phyloP scores from a whole-genome alignment of 2,888 invertebrate species.

The Diarsia brunnea region DNA sequence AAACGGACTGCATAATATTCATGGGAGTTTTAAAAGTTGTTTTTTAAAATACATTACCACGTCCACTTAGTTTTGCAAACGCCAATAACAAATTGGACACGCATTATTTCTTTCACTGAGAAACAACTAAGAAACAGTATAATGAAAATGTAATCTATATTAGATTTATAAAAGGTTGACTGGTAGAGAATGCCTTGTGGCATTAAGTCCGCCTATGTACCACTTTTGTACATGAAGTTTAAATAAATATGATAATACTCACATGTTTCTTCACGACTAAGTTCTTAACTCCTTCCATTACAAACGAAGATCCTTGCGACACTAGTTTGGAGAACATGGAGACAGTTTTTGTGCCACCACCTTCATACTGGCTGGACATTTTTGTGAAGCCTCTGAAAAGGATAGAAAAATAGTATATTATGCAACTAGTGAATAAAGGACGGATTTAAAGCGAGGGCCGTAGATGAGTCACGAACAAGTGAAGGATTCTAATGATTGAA shows the following conservation, averaged over 20 bases:
- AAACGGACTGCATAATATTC: not conserved
- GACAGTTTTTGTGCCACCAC: conserved; percentile 98
- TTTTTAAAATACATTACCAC: no score
- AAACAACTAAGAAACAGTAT: not conserved
- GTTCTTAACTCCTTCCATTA: conserved; percentile 99
- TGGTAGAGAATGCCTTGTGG: no score
- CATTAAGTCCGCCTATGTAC: no score
- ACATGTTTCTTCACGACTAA: conserved; percentile 99
- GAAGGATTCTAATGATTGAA: no score
- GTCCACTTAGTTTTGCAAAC: not conserved
- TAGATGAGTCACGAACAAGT: no score
- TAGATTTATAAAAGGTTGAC: no score
- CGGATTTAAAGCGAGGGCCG: no score
- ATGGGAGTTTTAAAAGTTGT: not conserved
- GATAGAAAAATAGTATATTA: conserved; percentile 22
- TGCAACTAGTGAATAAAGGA: no score
- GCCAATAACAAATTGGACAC: conserved; percentile 26
- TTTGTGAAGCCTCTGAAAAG: conserved; percentile 93
- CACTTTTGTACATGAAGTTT: no score
- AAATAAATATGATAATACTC: no score
- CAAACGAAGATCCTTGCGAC: conserved; percentile 99
- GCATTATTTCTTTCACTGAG: conserved; percentile 1
- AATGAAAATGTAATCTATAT: not conserved
- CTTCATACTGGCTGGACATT: conserved; percentile 96
- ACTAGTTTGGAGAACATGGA: conserved; percentile 99